Conservation (phyloP, 2,797 vertebrate genomes). For the Sebastes kiyomatsui region DNA sequence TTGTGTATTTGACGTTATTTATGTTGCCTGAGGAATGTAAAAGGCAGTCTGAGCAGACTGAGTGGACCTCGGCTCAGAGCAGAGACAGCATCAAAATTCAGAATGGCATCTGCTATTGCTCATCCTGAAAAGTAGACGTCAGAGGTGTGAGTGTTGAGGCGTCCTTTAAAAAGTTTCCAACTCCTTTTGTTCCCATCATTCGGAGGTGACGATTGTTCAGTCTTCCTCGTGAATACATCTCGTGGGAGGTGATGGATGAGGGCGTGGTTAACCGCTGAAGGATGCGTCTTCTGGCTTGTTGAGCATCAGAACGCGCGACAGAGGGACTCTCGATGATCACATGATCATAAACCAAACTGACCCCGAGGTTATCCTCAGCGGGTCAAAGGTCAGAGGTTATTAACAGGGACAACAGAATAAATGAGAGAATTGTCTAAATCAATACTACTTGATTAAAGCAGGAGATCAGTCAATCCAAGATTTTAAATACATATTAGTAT, state of each 20-base stretch:
- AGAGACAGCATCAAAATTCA: slow-evolving; percentile 60
- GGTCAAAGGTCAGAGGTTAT: slow-evolving; percentile 44
- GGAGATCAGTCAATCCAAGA: background rate
- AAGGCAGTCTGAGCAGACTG: slow-evolving; percentile 18
- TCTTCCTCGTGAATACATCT: slow-evolving; percentile 10
- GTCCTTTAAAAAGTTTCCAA: slow-evolving; percentile 48
- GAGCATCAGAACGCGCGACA: slow-evolving; percentile 27
- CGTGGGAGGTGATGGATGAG: slow-evolving; percentile 63
- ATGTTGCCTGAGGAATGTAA: slow-evolving; percentile 33
- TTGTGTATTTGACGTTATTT: slow-evolving; percentile 26
- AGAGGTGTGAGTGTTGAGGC: slow-evolving; percentile 10
- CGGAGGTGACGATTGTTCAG: slow-evolving; percentile 38
- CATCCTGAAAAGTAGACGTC: slow-evolving; percentile 47
- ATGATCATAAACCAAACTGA: background rate
- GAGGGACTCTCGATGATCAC: background rate
- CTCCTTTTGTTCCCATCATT: slow-evolving; percentile 33
- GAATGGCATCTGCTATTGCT: slow-evolving; percentile 56
- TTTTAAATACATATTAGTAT: slow-evolving; percentile 6
- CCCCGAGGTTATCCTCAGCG: background rate
- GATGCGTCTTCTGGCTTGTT: slow-evolving; percentile 17
- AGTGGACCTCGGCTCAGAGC: slow-evolving; percentile 1
- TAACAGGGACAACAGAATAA: background rate
- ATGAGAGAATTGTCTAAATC: background rate
- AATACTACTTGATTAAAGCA: slow-evolving; percentile 41
- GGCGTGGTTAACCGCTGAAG: slow-evolving; percentile 37